phyloP scores from a whole-genome alignment of 2,888 invertebrate species.

The Atethmia centrago region DNA sequence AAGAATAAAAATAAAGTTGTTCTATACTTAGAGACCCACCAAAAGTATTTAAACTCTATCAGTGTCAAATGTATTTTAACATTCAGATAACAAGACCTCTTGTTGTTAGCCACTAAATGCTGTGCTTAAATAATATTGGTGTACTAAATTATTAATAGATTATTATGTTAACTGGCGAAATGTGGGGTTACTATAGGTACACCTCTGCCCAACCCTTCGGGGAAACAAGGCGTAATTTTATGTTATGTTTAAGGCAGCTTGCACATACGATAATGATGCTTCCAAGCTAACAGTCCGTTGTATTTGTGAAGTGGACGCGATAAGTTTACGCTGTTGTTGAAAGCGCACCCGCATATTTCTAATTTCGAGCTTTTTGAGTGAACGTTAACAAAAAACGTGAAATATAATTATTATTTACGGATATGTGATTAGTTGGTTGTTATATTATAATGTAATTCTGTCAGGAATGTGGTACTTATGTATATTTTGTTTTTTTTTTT shows the following conservation, averaged over 20 bases:
- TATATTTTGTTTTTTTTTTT: slow-evolving; percentile 70
- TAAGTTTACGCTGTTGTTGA: slow-evolving; percentile 17
- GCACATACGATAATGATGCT: background rate
- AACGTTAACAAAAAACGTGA: background rate
- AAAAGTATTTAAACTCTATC: background rate
- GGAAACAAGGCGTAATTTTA: too few relatives aligned
- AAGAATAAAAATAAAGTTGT: background rate
- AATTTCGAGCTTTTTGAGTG: background rate
- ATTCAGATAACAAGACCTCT: background rate
- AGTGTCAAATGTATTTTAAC: background rate
- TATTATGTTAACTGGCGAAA: too few relatives aligned
- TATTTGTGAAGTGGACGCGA: slow-evolving; percentile 36
- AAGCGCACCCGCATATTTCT: slow-evolving; percentile 3
- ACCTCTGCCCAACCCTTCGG: too few relatives aligned
- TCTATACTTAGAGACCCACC: too few relatives aligned
- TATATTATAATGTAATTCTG: slow-evolving; percentile 71
- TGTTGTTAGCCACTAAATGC: background rate
- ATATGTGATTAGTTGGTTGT: background rate
- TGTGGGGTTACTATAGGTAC: too few relatives aligned
- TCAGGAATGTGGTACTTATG: slow-evolving; percentile 69
- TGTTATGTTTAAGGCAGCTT: background rate
- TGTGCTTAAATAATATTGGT: slow-evolving; percentile 18
- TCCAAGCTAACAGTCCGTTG: slow-evolving; percentile 44
- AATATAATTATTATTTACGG: background rate
- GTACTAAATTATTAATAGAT: slow-evolving; percentile 3